Conservation (phyloP, 2,797 vertebrate genomes). For the Saxicola maurus region DNA sequence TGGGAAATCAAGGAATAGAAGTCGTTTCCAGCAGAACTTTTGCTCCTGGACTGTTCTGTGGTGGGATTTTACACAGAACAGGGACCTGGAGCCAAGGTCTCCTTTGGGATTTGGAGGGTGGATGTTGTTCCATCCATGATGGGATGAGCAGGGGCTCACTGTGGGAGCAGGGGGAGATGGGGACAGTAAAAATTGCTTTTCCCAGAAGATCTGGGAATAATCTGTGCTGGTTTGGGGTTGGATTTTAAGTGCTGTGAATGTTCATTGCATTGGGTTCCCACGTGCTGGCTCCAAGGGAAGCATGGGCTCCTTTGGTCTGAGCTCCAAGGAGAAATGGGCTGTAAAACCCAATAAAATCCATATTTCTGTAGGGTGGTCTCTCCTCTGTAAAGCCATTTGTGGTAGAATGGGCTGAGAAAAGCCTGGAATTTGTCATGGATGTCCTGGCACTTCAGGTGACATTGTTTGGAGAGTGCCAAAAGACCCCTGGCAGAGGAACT, state of each 20-base stretch:
- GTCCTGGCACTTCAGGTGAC: not conserved
- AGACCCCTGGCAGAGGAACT: not conserved
- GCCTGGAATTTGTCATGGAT: not conserved
- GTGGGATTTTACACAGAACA: not conserved
- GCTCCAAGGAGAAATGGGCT: not conserved
- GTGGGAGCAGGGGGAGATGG: not conserved
- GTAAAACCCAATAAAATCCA: not conserved
- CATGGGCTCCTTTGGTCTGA: not conserved
- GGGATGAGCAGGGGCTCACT: not conserved
- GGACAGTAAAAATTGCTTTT: not conserved
- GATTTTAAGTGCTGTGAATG: not conserved
- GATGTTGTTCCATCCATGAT: rapidly evolving
- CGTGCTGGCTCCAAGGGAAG: not conserved
- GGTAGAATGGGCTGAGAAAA: not conserved
- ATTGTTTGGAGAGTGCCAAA: not conserved
- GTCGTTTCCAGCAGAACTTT: not conserved
- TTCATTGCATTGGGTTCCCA: not conserved
- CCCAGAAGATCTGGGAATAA: not conserved
- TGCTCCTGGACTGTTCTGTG: not conserved
- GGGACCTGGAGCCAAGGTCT: not conserved
- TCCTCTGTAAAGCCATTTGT: not conserved
- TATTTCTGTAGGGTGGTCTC: not conserved
- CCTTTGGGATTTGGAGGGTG: not conserved
- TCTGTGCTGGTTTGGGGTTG: not conserved
- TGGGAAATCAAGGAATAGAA: not conserved